Base-by-base conservation (phyloP, 2,113 vertebrate genomes). In the Spea bombifrons region DNA sequence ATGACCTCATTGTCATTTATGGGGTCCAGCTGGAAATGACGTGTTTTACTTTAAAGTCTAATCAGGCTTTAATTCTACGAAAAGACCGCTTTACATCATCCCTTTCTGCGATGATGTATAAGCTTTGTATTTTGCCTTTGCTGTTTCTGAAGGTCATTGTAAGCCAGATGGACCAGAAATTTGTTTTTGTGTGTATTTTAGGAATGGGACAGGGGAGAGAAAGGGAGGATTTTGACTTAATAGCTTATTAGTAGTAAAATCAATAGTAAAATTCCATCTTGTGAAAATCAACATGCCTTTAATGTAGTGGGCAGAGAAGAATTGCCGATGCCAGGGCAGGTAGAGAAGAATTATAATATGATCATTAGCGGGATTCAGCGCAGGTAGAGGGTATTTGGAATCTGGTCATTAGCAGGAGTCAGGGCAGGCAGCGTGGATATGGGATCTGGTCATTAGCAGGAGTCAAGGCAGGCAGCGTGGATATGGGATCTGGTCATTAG, bases 1-100 rank as follows among this genome's bases (percentile, higher is more conserved):
- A 45, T 76, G 75, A 52, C 75, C 75, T 57, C 50, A 76, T n/a
- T 68, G 49, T 44, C 65, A 76, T 68, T 55, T 66, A 76, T 69
- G 4, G 59, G 75, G 75, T 47, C 66, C 75, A 76, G 75, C 75
- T 76, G 66, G 75, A 57, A 69, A 61, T 10, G 53, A 53, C 66
- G 30, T 76, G 53, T n/a, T 13, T 75, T 68, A 48, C 17, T 59
- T 15, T 17, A 48, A 76, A 5, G 49, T 66, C 73, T 52, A 76
- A 76, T 76, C 52, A 76, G 65, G 9, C 65, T 57, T 76, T 57
- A 76, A 67, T 57, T 53, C 53, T 59, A 59, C 50, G 55, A 4
- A 12, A 13, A 9, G 55, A 30, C 30, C 30, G 30, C 30, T 59
- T 13, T 59, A 59, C 55, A 13, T 59, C 7, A 59, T 13, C 55